Conservation (phyloP, 2,797 vertebrate species). For the Sebastes matsubarae region DNA sequence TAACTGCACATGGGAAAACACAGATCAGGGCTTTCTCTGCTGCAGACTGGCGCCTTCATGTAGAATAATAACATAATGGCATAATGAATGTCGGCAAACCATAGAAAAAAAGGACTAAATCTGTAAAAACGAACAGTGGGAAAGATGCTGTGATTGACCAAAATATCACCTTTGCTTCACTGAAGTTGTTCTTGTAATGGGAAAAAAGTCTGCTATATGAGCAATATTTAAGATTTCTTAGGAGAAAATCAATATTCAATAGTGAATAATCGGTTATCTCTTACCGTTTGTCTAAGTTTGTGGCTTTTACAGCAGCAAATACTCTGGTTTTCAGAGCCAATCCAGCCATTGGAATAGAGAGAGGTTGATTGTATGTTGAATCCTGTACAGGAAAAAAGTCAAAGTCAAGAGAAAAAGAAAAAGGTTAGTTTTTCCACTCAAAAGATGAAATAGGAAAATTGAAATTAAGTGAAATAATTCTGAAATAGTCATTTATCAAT, state of each 20-base stretch:
- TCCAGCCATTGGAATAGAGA: constrained; percentile 91
- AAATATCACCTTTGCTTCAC: neutral
- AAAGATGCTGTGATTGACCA: constrained; percentile 6
- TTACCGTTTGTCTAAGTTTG: constrained; percentile 96
- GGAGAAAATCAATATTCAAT: neutral
- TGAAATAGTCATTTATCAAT: too few species aligned
- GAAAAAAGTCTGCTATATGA: neutral
- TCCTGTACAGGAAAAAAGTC: constrained; percentile 83
- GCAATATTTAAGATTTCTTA: neutral
- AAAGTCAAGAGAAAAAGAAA: neutral
- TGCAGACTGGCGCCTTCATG: constrained; percentile 73
- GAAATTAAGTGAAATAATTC: rapidly evolving
- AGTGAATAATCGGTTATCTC: neutral
- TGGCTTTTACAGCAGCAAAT: constrained; percentile 96
- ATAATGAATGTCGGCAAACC: constrained; percentile 45
- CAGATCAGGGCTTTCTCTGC: constrained; percentile 54
- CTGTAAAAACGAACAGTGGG: constrained; percentile 34
- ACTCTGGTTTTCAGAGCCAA: constrained; percentile 97
- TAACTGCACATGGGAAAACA: constrained; percentile 66
- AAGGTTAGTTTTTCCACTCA: neutral
- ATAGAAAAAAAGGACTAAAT: constrained; percentile 28
- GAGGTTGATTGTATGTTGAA: constrained; percentile 91
- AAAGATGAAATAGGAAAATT: neutral
- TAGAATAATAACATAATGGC: constrained; percentile 72
- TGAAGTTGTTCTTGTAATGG: neutral